phyloP scores from a whole-genome alignment of 2,888 invertebrate species.

The Epistrophella euchroma region DNA sequence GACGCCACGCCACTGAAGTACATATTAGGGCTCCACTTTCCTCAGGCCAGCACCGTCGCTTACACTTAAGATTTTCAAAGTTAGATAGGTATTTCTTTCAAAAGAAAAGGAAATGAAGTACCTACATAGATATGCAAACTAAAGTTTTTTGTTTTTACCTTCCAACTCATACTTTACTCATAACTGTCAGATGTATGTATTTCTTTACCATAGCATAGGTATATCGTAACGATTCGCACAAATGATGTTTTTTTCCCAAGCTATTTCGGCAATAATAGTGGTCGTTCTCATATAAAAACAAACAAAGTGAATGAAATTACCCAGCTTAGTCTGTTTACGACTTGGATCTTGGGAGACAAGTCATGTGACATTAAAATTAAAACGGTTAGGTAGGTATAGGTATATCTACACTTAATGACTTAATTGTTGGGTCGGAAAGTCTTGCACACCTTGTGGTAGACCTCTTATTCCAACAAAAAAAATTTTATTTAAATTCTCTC shows the following conservation, averaged over 20 bases:
- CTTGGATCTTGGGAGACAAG: slow-evolving; percentile 14
- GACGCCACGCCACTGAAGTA: no score
- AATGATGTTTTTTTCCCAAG: slow-evolving; percentile 40
- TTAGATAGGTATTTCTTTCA: background rate
- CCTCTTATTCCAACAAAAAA: background rate
- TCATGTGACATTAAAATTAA: slow-evolving; percentile 58
- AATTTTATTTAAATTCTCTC: no score
- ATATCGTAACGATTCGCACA: background rate
- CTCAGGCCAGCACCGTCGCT: background rate
- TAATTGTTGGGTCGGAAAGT: slow-evolving; percentile 37
- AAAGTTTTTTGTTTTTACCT: background rate
- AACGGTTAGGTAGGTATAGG: slow-evolving; percentile 13
- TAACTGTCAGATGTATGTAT: slow-evolving; percentile 5
- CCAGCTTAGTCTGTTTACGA: slow-evolving; percentile 17
- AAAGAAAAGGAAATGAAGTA: background rate
- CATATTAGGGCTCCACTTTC: background rate
- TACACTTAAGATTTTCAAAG: background rate
- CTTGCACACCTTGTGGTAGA: slow-evolving; percentile 9
- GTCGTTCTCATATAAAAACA: slow-evolving; percentile 19
- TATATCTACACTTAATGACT: slow-evolving; percentile 5
- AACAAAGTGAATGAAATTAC: slow-evolving; percentile 41
- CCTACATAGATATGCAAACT: slow-evolving; percentile 33
- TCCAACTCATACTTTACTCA: background rate
- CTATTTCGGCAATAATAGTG: slow-evolving; percentile 2
- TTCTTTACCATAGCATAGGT: background rate